A percentile compares a stretch with the other conserved stretches of the same genome.
Conservation (phyloP, 2,113 vertebrate species). For the Ia io region DNA sequence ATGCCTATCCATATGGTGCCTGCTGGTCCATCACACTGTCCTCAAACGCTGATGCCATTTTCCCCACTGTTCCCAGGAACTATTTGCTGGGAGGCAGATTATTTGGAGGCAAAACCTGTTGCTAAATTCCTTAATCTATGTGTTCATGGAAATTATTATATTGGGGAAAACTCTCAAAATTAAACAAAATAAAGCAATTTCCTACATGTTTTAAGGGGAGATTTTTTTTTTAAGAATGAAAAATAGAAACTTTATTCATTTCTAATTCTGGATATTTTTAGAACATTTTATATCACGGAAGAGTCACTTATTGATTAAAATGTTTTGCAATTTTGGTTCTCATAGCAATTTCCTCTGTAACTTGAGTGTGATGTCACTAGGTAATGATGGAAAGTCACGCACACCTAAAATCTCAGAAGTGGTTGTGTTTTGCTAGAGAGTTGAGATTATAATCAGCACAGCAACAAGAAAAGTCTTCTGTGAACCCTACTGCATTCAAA, state of each 20-base stretch:
- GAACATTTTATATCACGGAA: neutral
- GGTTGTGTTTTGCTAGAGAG: neutral
- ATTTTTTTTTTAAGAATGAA: slow-evolving; percentile 17
- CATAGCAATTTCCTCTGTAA: neutral
- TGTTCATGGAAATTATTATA: neutral
- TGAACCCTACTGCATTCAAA: neutral
- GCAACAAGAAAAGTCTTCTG: neutral
- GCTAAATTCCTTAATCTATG: neutral
- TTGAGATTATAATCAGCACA: neutral
- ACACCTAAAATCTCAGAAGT: neutral
- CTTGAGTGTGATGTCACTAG: neutral
- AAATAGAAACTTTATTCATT: neutral
- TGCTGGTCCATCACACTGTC: neutral
- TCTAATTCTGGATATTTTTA: slow-evolving; percentile 15
- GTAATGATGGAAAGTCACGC: neutral
- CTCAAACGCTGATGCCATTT: neutral
- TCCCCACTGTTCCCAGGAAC: neutral
- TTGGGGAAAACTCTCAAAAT: neutral
- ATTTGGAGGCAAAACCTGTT: neutral
- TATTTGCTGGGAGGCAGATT: neutral
- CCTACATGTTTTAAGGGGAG: neutral
- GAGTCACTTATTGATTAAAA: neutral
- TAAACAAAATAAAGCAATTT: neutral
- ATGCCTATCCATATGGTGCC: neutral
- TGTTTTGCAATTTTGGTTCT: neutral